These are phyloP conservation scores for Euplexia lucipara DNA, from an alignment of 2,888 invertebrate species.

Conservation along the genomic window DNA sequence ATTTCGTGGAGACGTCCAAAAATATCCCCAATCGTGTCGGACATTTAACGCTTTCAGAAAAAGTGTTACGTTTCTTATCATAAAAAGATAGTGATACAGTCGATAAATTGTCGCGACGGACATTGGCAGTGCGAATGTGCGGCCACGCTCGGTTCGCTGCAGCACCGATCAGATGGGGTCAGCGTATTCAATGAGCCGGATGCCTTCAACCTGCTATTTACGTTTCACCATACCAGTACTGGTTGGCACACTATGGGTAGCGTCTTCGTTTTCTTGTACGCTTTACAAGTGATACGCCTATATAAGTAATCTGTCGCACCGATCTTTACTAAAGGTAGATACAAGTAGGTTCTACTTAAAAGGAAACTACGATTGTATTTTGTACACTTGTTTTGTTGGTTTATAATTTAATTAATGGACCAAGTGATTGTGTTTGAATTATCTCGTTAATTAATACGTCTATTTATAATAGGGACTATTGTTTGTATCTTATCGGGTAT, in stretches of 20 bases:
- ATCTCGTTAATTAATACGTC: slow-evolving; percentile 38
- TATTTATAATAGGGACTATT: slow-evolving; percentile 26
- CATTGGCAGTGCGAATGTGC: slow-evolving; percentile 77
- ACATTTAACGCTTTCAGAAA: slow-evolving; percentile 24
- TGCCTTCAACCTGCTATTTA: slow-evolving; percentile 89
- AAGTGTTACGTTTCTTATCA: slow-evolving; percentile 31
- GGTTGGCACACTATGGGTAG: slow-evolving; percentile 88
- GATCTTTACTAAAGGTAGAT: slow-evolving; percentile 46
- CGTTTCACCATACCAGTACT: slow-evolving; percentile 88
- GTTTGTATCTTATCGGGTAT: slow-evolving; percentile 25
- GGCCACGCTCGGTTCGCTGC: slow-evolving; percentile 75
- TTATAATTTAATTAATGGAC: slow-evolving; percentile 49
- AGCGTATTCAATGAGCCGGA: slow-evolving; percentile 90
- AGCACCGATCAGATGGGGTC: slow-evolving; percentile 90
- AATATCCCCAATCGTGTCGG: slow-evolving; percentile 2
- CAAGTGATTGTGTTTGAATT: slow-evolving; percentile 46
- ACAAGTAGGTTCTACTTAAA: slow-evolving; percentile 46
- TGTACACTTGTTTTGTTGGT: slow-evolving; percentile 20
- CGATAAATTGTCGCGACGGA: slow-evolving; percentile 66
- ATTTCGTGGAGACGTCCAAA: slow-evolving; percentile 16
- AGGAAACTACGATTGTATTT: slow-evolving; percentile 46
- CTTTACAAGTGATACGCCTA: slow-evolving; percentile 68
- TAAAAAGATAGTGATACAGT: slow-evolving; percentile 46
- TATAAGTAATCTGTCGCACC: slow-evolving; percentile 64
- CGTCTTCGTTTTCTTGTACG: slow-evolving; percentile 81